These are phyloP conservation scores for Chiloscyllium plagiosum DNA, from an alignment of 2,113 vertebrate genomes.

Conservation along the genomic window DNA sequence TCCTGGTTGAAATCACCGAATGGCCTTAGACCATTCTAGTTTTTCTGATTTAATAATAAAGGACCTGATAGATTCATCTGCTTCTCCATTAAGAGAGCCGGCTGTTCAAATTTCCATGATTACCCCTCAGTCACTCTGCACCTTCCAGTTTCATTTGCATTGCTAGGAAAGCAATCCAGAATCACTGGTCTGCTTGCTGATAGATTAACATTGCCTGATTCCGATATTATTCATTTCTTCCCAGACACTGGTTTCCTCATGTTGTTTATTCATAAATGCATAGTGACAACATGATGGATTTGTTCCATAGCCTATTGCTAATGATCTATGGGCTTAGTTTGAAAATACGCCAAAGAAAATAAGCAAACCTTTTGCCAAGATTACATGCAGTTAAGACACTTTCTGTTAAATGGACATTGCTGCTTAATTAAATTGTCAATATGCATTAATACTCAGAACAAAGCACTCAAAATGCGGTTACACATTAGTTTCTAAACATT, in stretches of 20 bases:
- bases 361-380: neutral
- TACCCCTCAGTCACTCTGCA: neutral
- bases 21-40: neutral
- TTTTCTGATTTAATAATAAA: neutral
- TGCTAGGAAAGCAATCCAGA: neutral
- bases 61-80: neutral
- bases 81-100: neutral
- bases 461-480: neutral
- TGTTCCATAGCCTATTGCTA: slow-evolving; percentile 4
- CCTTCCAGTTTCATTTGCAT: neutral
- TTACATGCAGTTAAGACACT: neutral
- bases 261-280: slow-evolving; percentile 15
- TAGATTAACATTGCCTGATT: slow-evolving; percentile 6
- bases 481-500: neutral
- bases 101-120: neutral
- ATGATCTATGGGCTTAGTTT: slow-evolving; percentile 5
- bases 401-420: neutral
- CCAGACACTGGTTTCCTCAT: slow-evolving; percentile 3
- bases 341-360: slow-evolving; percentile 26
- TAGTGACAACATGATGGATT: slow-evolving; percentile 22
- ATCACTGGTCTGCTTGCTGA: neutral
- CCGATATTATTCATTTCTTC: slow-evolving; percentile 13
- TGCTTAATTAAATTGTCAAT: neutral
- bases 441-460: neutral
- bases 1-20: neutral